phyloP scores from a whole-genome alignment of 2,797 vertebrate genomes.

The Eulemur rubriventer region DNA sequence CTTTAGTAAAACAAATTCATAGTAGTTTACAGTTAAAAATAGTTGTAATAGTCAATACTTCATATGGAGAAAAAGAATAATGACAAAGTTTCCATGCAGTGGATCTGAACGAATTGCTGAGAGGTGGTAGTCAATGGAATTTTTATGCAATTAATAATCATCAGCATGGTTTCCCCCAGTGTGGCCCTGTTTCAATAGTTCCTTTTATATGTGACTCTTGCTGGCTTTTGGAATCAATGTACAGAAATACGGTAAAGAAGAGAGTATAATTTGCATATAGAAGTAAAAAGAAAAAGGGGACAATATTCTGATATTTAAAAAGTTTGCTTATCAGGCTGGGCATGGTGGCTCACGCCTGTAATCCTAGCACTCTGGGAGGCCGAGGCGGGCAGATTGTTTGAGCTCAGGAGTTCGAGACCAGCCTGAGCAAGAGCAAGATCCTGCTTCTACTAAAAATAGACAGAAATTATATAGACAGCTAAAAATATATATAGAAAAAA shows the following conservation, averaged over 20 bases:
- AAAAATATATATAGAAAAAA: no score
- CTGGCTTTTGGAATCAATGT: neutral
- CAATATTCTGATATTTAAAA: neutral
- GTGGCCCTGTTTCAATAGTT: neutral
- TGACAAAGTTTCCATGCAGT: neutral
- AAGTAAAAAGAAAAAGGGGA: neutral
- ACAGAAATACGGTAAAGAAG: neutral
- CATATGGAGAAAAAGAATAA: neutral
- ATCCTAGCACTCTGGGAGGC: no score
- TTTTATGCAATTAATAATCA: constrained; percentile 11
- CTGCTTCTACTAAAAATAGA: no score
- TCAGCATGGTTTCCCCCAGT: neutral
- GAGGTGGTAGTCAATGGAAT: neutral
- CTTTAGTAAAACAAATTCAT: neutral
- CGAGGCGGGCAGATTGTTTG: no score
- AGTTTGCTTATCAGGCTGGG: neutral
- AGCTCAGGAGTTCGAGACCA: no score
- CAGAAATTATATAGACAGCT: no score
- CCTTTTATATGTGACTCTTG: neutral
- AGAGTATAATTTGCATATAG: neutral
- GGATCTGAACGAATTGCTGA: neutral
- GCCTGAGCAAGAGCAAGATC: no score
- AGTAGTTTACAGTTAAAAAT: neutral
- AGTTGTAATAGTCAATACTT: neutral
- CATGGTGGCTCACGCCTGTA: no score